Base-by-base conservation (phyloP, 1,140 invertebrate species). In the Drosophila kikkawai region DNA sequence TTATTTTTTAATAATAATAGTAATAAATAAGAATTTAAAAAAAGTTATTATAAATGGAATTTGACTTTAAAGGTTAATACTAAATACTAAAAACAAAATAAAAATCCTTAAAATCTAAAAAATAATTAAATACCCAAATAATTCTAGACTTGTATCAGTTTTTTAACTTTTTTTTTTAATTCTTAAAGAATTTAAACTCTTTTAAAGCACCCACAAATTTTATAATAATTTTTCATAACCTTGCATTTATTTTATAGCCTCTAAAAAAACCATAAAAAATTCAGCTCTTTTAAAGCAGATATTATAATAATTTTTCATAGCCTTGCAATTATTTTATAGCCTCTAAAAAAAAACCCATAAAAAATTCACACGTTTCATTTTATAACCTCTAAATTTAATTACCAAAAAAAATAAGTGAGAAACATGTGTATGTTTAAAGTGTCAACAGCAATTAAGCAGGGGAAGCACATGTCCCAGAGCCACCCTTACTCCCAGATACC, bases 381-480 rank as follows among this genome's bases (percentile, higher is more conserved):
- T 7, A 37, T 7, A 6, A 17, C 19, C 8, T 26, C 7, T 15
- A 39, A 55, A 39, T 55, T 39, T 37, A 39, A 39, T 55, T 22
- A 15, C 51, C 8, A 19, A 55, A 55, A 48, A n/a, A n/a, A 39
- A 15, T n/a, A 55, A 22, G 22, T 19, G 7, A 13, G 34, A 22
- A 55, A 55, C 51, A 39, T 55, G 51, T 55, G 19, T 55, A 34
- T 29, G 32, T 22, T 34, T 29, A 68, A 60, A 53, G 53, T 41
- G 60, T 39, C 41, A 61, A 37, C 41, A 36, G 56, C 34, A 55
- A 84, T 88, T 88, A 88, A 66, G 41, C 67, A 59, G 51, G 15
- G 29, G 29, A 15, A 60, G 59, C 67, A 69, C 63, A 70, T 51
- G 70, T 32, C 37, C 34, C 32, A 19, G 12, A 57, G 4, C 34